Conservation (phyloP, 2,888 invertebrate species). For the Heliconius ethilla region DNA sequence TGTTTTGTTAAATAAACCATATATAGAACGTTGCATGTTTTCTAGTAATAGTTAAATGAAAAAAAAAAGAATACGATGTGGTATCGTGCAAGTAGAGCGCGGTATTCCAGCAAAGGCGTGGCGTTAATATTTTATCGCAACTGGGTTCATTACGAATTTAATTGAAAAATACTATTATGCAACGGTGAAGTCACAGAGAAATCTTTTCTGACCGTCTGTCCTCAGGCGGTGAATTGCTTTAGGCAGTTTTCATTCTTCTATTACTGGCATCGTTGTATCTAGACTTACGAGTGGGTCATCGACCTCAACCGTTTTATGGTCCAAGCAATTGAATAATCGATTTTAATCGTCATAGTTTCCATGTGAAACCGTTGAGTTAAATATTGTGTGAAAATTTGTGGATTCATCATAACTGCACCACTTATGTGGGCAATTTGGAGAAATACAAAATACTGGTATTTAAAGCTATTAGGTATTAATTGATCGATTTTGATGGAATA, state of each 20-base stretch:
- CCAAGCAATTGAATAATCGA: conserved; percentile 71
- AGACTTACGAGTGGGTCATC: conserved; percentile 57
- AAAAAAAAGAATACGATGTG: conserved; percentile 64
- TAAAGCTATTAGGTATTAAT: conserved; percentile 56
- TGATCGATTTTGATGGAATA: conserved; percentile 54
- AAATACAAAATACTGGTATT: conserved; percentile 54
- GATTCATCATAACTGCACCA: conserved; percentile 52
- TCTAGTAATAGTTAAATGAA: conserved; percentile 32
- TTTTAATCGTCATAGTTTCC: conserved; percentile 69
- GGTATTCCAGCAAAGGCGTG: conserved; percentile 40
- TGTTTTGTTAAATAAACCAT: not conserved
- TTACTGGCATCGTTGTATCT: conserved; percentile 61
- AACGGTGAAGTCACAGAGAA: conserved; percentile 69
- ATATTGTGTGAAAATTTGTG: conserved; percentile 62
- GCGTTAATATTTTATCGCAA: conserved; percentile 42
- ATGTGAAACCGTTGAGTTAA: conserved; percentile 65
- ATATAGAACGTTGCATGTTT: not conserved
- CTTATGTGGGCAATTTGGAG: conserved; percentile 54
- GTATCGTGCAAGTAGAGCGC: conserved; percentile 61
- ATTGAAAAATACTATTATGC: conserved; percentile 71
- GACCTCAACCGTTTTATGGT: conserved; percentile 66
- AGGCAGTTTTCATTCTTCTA: conserved; percentile 74
- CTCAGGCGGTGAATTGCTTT: conserved; percentile 66
- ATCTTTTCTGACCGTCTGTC: conserved; percentile 68
- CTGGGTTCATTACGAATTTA: conserved; percentile 51